Evolutionary conservation across 2,888 invertebrate species (phyloP).

Genomic region (Julus scanicus): DNA sequence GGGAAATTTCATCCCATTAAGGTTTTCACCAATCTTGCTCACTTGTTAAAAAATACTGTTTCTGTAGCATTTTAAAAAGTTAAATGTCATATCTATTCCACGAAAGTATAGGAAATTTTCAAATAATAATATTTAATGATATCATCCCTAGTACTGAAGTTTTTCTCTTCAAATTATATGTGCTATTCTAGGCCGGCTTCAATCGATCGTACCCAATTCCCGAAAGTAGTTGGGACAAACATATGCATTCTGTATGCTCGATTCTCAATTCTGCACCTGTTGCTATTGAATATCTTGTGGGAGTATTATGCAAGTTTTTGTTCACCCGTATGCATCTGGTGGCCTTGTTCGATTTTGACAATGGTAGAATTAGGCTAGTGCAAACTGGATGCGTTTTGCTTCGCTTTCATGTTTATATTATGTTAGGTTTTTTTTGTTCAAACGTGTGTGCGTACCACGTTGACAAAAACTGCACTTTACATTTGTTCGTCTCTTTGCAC

Average conservation of each 20-base stretch:
- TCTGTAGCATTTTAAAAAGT: too few relatives aligned
- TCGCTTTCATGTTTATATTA: neutral
- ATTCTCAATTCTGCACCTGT: neutral
- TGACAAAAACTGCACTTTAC: neutral
- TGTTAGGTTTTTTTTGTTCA: neutral
- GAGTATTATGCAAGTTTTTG: neutral
- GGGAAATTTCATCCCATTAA: too few relatives aligned
- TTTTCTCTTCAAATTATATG: too few relatives aligned
- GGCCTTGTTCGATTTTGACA: neutral
- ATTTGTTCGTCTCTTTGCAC: slow-evolving; percentile 1
- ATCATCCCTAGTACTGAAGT: too few relatives aligned
- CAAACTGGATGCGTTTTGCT: neutral
- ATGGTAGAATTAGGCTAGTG: neutral
- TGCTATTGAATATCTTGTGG: neutral
- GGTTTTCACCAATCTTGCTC: too few relatives aligned
- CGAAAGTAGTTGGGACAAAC: neutral
- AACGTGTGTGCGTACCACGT: neutral
- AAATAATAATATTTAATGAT: too few relatives aligned
- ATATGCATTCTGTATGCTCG: neutral
- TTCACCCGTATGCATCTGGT: neutral
- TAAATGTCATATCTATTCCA: too few relatives aligned
- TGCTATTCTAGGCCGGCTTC: neutral
- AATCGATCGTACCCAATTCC: neutral
- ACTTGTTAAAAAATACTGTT: too few relatives aligned
- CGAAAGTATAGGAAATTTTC: too few relatives aligned